A percentile compares a stretch with the other conserved stretches of the same genome.
phyloP scores from a whole-genome alignment of 1,140 invertebrate species.

The Diorhabda sublineata region DNA sequence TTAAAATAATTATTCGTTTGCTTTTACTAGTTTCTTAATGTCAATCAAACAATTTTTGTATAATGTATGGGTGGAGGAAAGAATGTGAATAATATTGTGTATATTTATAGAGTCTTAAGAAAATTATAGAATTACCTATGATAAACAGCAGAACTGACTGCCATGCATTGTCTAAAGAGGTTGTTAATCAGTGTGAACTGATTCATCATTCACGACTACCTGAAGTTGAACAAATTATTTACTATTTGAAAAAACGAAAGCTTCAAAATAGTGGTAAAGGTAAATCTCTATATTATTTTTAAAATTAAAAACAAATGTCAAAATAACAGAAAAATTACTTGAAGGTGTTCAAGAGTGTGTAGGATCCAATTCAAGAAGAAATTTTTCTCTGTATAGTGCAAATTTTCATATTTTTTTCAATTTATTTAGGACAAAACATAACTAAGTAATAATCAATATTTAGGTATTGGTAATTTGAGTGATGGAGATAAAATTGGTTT shows the following conservation, averaged over 20 bases:
- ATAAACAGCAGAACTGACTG: conserved; percentile 79
- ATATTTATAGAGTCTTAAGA: conserved; percentile 61
- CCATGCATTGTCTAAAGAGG: conserved; percentile 73
- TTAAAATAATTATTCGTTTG: background rate
- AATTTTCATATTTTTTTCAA: too few relatives aligned
- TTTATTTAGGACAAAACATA: too few relatives aligned
- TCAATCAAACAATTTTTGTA: too few relatives aligned
- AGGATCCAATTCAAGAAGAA: too few relatives aligned
- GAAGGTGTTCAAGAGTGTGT: too few relatives aligned
- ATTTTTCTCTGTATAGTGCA: too few relatives aligned
- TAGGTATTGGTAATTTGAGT: background rate
- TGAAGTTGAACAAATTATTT: conserved; percentile 89
- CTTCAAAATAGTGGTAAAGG: conserved; percentile 37
- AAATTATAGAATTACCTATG: conserved; percentile 81
- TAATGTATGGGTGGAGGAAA: too few relatives aligned
- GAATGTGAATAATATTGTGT: too few relatives aligned
- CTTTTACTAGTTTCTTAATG: too few relatives aligned
- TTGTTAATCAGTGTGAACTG: conserved; percentile 83
- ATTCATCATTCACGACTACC: conserved; percentile 79
- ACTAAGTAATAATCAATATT: too few relatives aligned
- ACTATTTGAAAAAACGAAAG: conserved; percentile 84
- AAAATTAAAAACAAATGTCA: too few relatives aligned
- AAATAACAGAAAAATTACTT: too few relatives aligned
- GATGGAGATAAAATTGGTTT: conserved; percentile 28
- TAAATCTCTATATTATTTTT: conserved; percentile 18